phyloP scores from a whole-genome alignment of 2,797 vertebrate genomes.

The Clarias platycephalus region DNA sequence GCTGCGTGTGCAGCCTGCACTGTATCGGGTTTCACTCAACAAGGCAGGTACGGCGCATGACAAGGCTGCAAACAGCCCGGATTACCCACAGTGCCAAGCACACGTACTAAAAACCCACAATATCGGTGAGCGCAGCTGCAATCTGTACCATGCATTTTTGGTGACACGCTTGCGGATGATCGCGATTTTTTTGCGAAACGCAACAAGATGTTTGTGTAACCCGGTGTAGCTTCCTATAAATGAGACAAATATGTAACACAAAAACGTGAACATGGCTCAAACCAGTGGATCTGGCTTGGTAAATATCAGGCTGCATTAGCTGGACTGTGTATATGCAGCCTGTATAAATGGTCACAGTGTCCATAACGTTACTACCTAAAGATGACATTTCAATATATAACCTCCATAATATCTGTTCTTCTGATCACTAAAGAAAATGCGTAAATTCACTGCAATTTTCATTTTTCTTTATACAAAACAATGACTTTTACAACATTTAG shows the following conservation, averaged over 20 bases:
- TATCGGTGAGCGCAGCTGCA: not conserved
- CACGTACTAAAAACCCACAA: not conserved
- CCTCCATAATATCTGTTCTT: not conserved
- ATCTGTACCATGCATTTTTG: not conserved
- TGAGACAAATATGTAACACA: conserved; percentile 31
- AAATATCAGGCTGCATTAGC: not conserved
- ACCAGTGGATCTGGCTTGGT: conserved; percentile 1
- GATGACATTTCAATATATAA: not conserved
- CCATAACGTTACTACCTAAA: too few relatives aligned
- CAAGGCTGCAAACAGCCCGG: conserved; percentile 37
- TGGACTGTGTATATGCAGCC: not conserved
- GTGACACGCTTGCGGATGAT: conserved; percentile 7
- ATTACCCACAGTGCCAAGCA: conserved; percentile 41
- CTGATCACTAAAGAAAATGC: not conserved
- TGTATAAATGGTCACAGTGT: not conserved
- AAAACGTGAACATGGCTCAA: conserved; percentile 8
- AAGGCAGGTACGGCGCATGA: conserved; percentile 45
- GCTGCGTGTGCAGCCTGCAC: conserved; percentile 24
- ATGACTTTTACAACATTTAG: not conserved
- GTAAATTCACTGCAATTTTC: not conserved
- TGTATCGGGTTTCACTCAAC: conserved; percentile 45
- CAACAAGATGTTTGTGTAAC: conserved; percentile 5
- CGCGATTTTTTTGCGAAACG: not conserved
- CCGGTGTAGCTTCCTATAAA: not conserved
- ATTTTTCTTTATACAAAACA: not conserved